Percentiles rank a stretch among this genome's conserved stretches.
Evolutionary conservation across 2,888 invertebrate species (phyloP).

Genomic region (Polymixis flavicincta): DNA sequence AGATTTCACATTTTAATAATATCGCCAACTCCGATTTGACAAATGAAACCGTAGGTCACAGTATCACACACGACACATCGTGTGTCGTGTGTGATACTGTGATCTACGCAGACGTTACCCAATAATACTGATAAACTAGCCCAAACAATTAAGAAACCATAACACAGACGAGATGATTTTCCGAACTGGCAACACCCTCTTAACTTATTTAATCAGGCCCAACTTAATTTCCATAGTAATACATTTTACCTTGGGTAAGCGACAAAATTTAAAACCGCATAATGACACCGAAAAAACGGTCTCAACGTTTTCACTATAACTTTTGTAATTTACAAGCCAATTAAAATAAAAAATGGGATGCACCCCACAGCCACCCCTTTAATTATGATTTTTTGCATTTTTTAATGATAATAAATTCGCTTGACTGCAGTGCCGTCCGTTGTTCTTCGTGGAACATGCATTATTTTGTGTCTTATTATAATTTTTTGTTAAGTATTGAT

Average conservation of each 20-base stretch:
- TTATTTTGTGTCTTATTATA: slow-evolving; percentile 65
- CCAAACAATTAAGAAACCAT: slow-evolving; percentile 1
- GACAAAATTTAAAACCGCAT: slow-evolving; percentile 72
- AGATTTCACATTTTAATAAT: too few relatives aligned
- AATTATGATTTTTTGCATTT: slow-evolving; percentile 89
- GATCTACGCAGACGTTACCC: too few relatives aligned
- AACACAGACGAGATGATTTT: slow-evolving; percentile 32
- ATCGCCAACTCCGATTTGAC: too few relatives aligned
- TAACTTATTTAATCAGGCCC: slow-evolving; percentile 65
- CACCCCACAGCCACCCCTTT: slow-evolving; percentile 86
- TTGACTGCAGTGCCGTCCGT: slow-evolving; percentile 76
- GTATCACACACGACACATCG: too few relatives aligned
- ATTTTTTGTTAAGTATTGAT: slow-evolving; percentile 28
- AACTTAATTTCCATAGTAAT: slow-evolving; percentile 68
- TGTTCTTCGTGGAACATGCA: slow-evolving; percentile 70
- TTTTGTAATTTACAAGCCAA: slow-evolving; percentile 90
- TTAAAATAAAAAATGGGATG: slow-evolving; percentile 89
- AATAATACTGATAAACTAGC: background rate
- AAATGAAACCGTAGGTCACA: background rate
- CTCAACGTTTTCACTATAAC: slow-evolving; percentile 85
- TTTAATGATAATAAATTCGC: slow-evolving; percentile 89
- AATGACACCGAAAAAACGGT: slow-evolving; percentile 77
- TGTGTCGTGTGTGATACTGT: too few relatives aligned
- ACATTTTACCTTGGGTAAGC: slow-evolving; percentile 64
- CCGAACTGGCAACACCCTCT: slow-evolving; percentile 24